Base-by-base conservation (phyloP, 2,888 invertebrate genomes). In the Ormyrus thymus region DNA sequence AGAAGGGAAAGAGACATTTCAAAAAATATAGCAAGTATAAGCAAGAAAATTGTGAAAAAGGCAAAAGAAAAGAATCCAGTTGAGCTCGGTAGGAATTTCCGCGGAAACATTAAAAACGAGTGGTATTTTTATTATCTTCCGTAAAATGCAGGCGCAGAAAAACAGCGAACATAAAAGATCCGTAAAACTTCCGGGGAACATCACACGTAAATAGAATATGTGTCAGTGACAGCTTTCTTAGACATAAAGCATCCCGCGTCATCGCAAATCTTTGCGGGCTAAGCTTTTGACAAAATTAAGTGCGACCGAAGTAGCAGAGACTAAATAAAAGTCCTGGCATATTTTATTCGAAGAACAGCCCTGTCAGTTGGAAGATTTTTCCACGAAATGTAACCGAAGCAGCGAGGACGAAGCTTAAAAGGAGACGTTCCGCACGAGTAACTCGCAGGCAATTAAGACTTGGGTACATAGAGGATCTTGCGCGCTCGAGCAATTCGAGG, bases 71-170 rank as follows among this genome's bases (percentile, higher is more conserved):
- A 53, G 65, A 66, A 71, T 77, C 71, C 71, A 65, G 70, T 71
- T 59, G 59, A 77, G 64, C 71, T 73, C 53, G 51, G 69, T 53
- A 29, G 68, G 64, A 76, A 74, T 72, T 68, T 55, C 72, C 69
- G 53, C 73, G 73, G 76, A 73, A 80, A 61, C 74, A 80, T 74
- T 77, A 77, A 74, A 70, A 73, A 77, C 68, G 70, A 77, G 70
- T 70, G 77, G 77, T 74, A 77, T 77, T 77, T 80, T 80, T 80
- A 80, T 80, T 74, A 58, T 73, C 71, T 77, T 59, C 62, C 56
- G 74, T 77, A 74, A 80, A 77, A 77, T 73, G 77, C 74, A 64
- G 65, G 69, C 74, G 48, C 59, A 59, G 64, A 65, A 50, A 59
- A 55, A 69, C 62, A 58, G 62, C 15, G 61, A 10, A 13, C 74